Evolutionary conservation across 1,140 invertebrate species (phyloP).

Genomic region (Eriosoma lanigerum): DNA sequence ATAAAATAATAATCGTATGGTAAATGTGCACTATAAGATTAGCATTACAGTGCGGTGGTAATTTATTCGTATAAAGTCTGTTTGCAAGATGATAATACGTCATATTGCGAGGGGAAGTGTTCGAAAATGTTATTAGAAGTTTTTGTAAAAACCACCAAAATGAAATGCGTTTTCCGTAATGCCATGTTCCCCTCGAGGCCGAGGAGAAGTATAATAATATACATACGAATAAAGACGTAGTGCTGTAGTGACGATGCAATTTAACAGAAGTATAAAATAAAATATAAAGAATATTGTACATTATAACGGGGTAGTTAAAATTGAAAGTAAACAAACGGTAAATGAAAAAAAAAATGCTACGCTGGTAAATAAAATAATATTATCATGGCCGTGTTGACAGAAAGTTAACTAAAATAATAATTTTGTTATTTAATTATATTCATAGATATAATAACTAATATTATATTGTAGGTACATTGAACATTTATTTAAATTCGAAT

Average conservation of each 20-base stretch:
- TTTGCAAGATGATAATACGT: slow-evolving; percentile 8
- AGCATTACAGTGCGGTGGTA: not conserved
- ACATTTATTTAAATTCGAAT: no score
- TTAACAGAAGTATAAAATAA: not conserved
- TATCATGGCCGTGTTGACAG: not conserved
- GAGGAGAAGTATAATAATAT: not conserved
- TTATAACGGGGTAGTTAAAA: not conserved
- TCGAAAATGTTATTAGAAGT: slow-evolving; percentile 28
- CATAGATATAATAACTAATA: no score
- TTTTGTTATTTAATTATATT: no score
- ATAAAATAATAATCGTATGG: no score
- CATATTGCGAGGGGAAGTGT: not conserved
- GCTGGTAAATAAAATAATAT: slow-evolving; percentile 8
- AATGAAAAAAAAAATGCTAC: not conserved
- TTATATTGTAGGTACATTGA: no score
- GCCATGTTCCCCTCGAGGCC: not conserved
- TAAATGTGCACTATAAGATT: not conserved
- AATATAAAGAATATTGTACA: slow-evolving; percentile 1
- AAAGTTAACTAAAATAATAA: not conserved
- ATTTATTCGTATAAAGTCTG: slow-evolving; percentile 19
- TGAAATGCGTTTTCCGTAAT: not conserved
- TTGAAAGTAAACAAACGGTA: slow-evolving; percentile 38
- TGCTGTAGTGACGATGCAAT: not conserved
- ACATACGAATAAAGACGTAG: not conserved
- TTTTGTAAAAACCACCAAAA: slow-evolving; percentile 19